A percentile compares a stretch with the other conserved stretches of the same genome.
phyloP scores from a whole-genome alignment of 37 sponge, comb jelly and placozoan genomes.

The Beroe forskalii region DNA sequence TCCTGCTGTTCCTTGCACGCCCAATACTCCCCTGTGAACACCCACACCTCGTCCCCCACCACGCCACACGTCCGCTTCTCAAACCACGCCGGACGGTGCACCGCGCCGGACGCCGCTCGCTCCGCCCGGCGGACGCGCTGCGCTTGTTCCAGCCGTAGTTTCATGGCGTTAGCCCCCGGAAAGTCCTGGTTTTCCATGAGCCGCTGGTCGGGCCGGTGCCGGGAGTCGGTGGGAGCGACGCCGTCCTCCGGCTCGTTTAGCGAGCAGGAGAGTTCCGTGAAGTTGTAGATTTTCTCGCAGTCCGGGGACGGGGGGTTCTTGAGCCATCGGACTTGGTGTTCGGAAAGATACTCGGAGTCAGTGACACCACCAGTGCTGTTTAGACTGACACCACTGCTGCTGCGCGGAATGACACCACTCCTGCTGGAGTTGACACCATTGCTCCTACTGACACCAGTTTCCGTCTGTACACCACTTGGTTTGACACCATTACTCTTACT shows the following conservation, averaged over 20 bases:
- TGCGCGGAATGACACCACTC: no score
- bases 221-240: slow-evolving; percentile 88
- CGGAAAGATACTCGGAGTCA: neutral
- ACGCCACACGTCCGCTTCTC: neutral
- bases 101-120: slow-evolving; percentile 80
- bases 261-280: slow-evolving; percentile 73
- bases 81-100: slow-evolving; percentile 35
- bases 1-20: slow-evolving; percentile 13
- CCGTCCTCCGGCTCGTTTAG: slow-evolving; percentile 92
- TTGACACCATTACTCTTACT: no score
- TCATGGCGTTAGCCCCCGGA: slow-evolving; percentile 55
- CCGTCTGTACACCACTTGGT: no score
- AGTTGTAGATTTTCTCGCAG: slow-evolving; percentile 80
- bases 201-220: slow-evolving; percentile 84
- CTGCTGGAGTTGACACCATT: no score
- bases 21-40: slow-evolving; percentile 54
- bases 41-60: slow-evolving; percentile 40
- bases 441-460: no score
- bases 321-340: neutral
- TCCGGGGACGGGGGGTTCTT: slow-evolving; percentile 9
- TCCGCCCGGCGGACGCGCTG: slow-evolving; percentile 84
- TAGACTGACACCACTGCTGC: no score
- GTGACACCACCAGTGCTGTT: no score
- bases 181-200: slow-evolving; percentile 54
- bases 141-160: slow-evolving; percentile 85